These are phyloP conservation scores for Acipenser ruthenus DNA, from an alignment of 2,797 vertebrate species.

Conservation along the genomic window DNA sequence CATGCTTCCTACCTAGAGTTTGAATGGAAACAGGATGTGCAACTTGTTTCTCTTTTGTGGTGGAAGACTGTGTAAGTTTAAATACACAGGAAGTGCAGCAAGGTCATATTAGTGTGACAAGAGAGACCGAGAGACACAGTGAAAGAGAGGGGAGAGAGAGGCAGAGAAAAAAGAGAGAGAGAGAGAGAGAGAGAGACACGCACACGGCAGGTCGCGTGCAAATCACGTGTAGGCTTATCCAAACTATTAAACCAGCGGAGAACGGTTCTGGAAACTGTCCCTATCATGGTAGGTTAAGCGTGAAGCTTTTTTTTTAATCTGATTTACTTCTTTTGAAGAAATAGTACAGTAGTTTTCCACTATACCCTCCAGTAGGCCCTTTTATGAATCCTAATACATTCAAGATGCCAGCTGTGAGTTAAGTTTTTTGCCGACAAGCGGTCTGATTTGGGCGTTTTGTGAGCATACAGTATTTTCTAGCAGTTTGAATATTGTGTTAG, in stretches of 20 bases:
- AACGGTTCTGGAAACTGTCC: not conserved
- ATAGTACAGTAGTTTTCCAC: not conserved
- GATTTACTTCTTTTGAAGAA: not conserved
- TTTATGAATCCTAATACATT: not conserved
- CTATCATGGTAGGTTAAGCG: conserved; percentile 10
- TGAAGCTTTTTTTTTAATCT: not conserved
- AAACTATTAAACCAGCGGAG: not conserved
- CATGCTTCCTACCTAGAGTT: not conserved
- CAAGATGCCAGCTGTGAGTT: not conserved
- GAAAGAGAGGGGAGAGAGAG: not conserved
- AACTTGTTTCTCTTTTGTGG: not conserved
- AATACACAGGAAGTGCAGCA: conserved; percentile 1
- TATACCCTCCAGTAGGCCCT: not conserved
- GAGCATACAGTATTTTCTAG: not conserved
- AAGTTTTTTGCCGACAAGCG: not conserved
- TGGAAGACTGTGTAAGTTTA: not conserved
- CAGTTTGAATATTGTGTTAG: not conserved
- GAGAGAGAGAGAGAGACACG: not conserved
- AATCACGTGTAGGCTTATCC: not conserved
- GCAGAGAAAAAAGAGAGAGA: not conserved
- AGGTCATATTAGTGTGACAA: no score
- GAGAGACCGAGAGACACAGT: not conserved
- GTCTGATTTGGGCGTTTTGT: not conserved
- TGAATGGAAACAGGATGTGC: conserved; percentile 9
- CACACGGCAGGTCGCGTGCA: not conserved